Percentiles rank a stretch among this genome's conserved stretches.
These are phyloP conservation scores for Prochilodus magdalenae DNA, from an alignment of 2,113 vertebrate species.

Conservation along the genomic window DNA sequence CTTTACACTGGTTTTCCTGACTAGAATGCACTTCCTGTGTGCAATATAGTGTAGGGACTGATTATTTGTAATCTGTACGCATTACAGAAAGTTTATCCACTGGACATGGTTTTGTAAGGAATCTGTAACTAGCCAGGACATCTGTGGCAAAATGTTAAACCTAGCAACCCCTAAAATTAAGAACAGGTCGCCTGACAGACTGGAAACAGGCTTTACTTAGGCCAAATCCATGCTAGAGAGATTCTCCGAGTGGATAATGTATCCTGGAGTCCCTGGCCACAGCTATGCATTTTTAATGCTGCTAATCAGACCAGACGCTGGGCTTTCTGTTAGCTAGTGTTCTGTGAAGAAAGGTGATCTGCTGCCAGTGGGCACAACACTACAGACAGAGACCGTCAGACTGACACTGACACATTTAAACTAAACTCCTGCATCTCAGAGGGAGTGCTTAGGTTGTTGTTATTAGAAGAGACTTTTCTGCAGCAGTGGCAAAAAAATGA, in stretches of 20 bases:
- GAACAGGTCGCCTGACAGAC: slow-evolving; percentile 28
- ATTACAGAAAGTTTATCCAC: background rate
- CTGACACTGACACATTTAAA: background rate
- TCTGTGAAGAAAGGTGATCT: slow-evolving; percentile 16
- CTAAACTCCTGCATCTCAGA: background rate
- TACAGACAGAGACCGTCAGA: background rate
- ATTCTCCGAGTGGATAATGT: background rate
- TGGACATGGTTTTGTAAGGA: background rate
- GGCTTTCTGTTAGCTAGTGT: slow-evolving; percentile 32
- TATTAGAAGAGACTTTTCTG: background rate
- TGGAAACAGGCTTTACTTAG: slow-evolving; percentile 35
- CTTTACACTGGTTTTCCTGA: no score
- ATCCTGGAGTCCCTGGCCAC: background rate
- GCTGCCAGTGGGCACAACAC: background rate
- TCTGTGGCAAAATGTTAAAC: background rate
- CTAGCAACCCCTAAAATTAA: slow-evolving; percentile 43
- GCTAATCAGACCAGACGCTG: slow-evolving; percentile 23
- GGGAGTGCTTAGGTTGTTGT: background rate
- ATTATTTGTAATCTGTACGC: no score
- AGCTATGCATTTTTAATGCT: background rate
- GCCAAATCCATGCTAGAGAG: slow-evolving; percentile 18
- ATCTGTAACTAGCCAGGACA: background rate
- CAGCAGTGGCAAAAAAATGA: background rate
- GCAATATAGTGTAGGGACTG: background rate
- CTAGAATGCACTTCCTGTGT: no score